These are phyloP conservation scores for Plagodis dolabraria DNA, from an alignment of 2,888 invertebrate species.

Conservation along the genomic window DNA sequence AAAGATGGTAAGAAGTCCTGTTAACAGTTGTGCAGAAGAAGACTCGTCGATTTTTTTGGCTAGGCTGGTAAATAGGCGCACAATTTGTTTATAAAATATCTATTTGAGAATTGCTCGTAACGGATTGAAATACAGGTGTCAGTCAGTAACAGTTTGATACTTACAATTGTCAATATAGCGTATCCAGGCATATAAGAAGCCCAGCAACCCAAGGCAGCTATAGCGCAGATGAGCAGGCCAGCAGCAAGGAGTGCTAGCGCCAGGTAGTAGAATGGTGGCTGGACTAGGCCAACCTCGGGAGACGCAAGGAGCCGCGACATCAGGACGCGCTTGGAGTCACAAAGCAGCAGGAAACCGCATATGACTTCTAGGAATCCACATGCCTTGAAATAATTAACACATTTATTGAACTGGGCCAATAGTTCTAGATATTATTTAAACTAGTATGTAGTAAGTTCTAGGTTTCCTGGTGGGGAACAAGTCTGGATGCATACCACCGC, in stretches of 20 bases:
- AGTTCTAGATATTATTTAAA: no score
- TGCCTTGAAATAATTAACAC: constrained; percentile 70
- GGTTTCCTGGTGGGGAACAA: no score
- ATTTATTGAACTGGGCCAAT: no score
- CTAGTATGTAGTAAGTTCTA: no score
- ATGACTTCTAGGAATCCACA: constrained; percentile 90
- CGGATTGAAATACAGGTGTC: not conserved
- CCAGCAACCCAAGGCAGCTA: constrained; percentile 92
- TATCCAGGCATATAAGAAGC: constrained; percentile 91
- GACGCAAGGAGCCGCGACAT: constrained; percentile 89
- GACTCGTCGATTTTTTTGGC: no score
- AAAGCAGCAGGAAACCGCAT: constrained; percentile 89
- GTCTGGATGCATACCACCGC: no score
- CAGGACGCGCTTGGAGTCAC: constrained; percentile 89
- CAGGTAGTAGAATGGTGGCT: constrained; percentile 91
- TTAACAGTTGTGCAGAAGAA: no score
- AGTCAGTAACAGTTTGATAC: constrained; percentile 38
- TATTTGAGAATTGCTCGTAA: no score
- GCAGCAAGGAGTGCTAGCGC: constrained; percentile 88
- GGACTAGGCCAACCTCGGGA: constrained; percentile 85
- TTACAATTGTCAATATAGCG: constrained; percentile 88
- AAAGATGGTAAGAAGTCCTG: no score
- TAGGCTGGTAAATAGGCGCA: not conserved
- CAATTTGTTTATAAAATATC: no score
- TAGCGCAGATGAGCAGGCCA: constrained; percentile 88